A percentile compares a stretch with the other conserved stretches of the same genome.
These are phyloP conservation scores for Aspidiotus destructor DNA, from an alignment of 2,888 invertebrate genomes.

Conservation along the genomic window DNA sequence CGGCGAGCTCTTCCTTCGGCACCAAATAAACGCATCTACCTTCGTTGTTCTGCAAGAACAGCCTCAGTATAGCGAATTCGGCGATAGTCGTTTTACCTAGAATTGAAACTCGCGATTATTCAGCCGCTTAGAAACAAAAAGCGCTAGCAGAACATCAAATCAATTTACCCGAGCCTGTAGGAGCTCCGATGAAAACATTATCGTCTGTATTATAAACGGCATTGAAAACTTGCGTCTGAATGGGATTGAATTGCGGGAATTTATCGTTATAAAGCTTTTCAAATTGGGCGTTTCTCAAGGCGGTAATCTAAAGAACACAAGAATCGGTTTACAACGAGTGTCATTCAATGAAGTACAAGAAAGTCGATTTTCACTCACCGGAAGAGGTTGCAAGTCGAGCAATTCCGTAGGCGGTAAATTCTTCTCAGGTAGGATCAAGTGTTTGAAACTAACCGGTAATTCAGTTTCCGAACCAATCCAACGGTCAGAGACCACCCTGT, in stretches of 20 bases:
- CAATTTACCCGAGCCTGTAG: constrained; percentile 60
- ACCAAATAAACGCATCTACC: constrained; percentile 88
- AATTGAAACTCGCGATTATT: not conserved
- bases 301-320: constrained; percentile 54
- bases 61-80: constrained; percentile 85
- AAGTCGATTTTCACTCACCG: constrained; percentile 44
- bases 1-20: constrained; percentile 83
- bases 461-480: constrained; percentile 94
- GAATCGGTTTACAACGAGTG: not conserved
- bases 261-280: constrained; percentile 70
- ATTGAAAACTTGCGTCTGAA: constrained; percentile 98
- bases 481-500: constrained; percentile 71
- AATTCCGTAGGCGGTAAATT: constrained; percentile 96
- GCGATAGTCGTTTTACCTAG: constrained; percentile 76
- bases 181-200: constrained; percentile 91
- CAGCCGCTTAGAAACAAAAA: not conserved
- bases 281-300: constrained; percentile 74
- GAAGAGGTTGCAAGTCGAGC: constrained; percentile 90
- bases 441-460: constrained; percentile 92
- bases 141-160: not conserved
- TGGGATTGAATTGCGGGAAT: constrained; percentile 93
- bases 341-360: not conserved
- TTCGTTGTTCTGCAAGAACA: constrained; percentile 63
- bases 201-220: constrained; percentile 97
- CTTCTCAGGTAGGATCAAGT: constrained; percentile 94